Percentiles rank a stretch among this genome's conserved stretches.
Evolutionary conservation across 2,797 vertebrate genomes (phyloP).

Genomic region (Ctenopoma multispine): DNA sequence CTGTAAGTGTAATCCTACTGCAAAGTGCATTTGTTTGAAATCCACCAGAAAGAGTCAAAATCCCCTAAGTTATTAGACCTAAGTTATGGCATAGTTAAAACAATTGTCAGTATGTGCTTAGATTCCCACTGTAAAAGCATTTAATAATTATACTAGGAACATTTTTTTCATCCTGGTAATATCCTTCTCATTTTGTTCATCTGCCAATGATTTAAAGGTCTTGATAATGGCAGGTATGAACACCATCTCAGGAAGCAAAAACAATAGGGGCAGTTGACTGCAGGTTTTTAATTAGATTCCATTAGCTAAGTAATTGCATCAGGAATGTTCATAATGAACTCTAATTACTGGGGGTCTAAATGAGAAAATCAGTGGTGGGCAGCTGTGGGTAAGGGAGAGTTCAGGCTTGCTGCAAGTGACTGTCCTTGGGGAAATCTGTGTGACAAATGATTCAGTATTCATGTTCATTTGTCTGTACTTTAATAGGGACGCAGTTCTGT

Average conservation of each 20-base stretch:
- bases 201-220: slow-evolving; percentile 37
- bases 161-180: background rate
- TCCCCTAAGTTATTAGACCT: no score
- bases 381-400: slow-evolving; percentile 59
- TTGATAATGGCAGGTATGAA: slow-evolving; percentile 55
- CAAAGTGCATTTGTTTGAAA: background rate
- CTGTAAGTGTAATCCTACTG: background rate
- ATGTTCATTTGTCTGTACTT: slow-evolving; percentile 53
- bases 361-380: slow-evolving; percentile 77
- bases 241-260: slow-evolving; percentile 44
- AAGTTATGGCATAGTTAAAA: background rate
- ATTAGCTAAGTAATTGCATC: slow-evolving; percentile 82
- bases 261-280: slow-evolving; percentile 68
- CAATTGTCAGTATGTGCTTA: background rate
- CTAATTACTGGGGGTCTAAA: slow-evolving; percentile 79
- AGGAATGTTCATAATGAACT: slow-evolving; percentile 80
- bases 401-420: slow-evolving; percentile 67
- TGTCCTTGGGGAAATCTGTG: slow-evolving; percentile 71
- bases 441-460: slow-evolving; percentile 66
- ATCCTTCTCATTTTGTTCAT: slow-evolving; percentile 26
- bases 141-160: background rate
- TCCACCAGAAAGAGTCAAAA: background rate
- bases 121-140: slow-evolving; percentile 5
- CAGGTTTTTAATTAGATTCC: slow-evolving; percentile 73
- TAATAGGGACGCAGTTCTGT: slow-evolving; percentile 15